A percentile compares a stretch with the other conserved stretches of the same genome.
Conservation (phyloP, 2,113 vertebrate species). For the Hippocampus guttulatus region DNA sequence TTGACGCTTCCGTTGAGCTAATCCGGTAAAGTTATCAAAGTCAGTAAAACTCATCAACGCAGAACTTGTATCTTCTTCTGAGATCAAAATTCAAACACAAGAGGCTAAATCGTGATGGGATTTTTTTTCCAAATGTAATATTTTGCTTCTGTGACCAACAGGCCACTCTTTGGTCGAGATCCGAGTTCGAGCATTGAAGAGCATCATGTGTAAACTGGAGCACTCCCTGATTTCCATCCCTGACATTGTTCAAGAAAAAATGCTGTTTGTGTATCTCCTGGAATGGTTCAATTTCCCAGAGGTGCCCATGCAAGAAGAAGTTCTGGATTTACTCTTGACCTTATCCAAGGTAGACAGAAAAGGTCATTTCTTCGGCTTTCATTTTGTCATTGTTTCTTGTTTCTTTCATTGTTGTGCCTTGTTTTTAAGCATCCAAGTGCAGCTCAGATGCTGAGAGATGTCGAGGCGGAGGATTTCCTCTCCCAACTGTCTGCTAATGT, state of each 20-base stretch:
- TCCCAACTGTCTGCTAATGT: constrained; percentile 83
- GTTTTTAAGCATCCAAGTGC: constrained; percentile 78
- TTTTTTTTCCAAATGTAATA: neutral
- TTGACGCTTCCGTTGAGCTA: neutral
- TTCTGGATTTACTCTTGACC: constrained; percentile 74
- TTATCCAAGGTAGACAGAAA: constrained; percentile 78
- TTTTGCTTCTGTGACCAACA: constrained; percentile 36
- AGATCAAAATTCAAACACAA: neutral
- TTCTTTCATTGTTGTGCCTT: constrained; percentile 25
- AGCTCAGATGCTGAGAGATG: constrained; percentile 81
- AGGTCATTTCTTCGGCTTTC: neutral
- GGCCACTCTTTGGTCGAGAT: constrained; percentile 88
- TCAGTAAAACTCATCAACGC: neutral
- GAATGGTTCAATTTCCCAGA: constrained; percentile 94
- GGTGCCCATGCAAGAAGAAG: constrained; percentile 81
- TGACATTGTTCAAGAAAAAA: constrained; percentile 81
- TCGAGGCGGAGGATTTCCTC: constrained; percentile 92
- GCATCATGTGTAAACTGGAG: constrained; percentile 82
- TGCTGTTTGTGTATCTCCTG: constrained; percentile 79
- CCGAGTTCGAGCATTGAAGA: constrained; percentile 83
- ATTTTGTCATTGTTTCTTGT: constrained; percentile 11
- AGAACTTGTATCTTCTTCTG: neutral
- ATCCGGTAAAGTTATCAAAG: neutral
- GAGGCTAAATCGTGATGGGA: neutral
- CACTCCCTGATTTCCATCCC: constrained; percentile 74